phyloP scores from a whole-genome alignment of 1,140 invertebrate species.

The Scaptomyza hsui region DNA sequence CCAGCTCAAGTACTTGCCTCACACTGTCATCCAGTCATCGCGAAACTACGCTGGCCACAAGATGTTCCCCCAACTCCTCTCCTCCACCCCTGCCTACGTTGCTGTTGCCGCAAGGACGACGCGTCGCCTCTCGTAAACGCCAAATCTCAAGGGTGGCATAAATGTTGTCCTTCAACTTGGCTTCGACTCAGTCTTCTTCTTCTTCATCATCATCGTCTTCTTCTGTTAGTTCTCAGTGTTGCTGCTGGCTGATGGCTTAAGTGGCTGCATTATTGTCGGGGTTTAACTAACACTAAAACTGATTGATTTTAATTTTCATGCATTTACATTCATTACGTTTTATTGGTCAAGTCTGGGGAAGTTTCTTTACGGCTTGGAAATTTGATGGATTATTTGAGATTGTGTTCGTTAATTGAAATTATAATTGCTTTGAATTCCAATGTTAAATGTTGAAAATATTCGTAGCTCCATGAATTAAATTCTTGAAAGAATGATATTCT shows the following conservation, averaged over 20 bases:
- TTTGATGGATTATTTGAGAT: constrained; percentile 29
- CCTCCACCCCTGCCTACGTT: too few relatives aligned
- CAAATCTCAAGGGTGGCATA: constrained; percentile 80
- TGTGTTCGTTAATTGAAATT: constrained; percentile 18
- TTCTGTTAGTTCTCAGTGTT: constrained; percentile 15
- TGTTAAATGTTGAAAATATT: too few relatives aligned
- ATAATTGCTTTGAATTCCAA: background rate
- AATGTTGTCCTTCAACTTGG: constrained; percentile 73
- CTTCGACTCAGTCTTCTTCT: constrained; percentile 3
- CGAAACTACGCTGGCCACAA: constrained; percentile 63
- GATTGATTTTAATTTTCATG: constrained; percentile 82
- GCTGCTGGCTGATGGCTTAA: constrained; percentile 55
- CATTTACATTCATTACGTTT: constrained; percentile 70
- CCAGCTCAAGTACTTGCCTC: constrained; percentile 4
- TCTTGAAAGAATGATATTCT: too few relatives aligned
- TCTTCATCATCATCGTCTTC: background rate
- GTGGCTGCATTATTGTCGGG: constrained; percentile 79
- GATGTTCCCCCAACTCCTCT: constrained; percentile 1
- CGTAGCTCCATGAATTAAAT: too few relatives aligned
- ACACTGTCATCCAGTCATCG: constrained; percentile 21
- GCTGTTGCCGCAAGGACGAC: constrained; percentile 67
- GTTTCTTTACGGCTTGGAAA: background rate
- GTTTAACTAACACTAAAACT: constrained; percentile 81
- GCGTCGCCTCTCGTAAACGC: constrained; percentile 58
- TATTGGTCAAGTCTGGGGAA: constrained; percentile 30